A percentile compares a stretch with the other conserved stretches of the same genome.
phyloP scores from a whole-genome alignment of 30 jellyfish, hydroid and myxozoan genomes.

The Calvadosia cruxmelitensis region DNA sequence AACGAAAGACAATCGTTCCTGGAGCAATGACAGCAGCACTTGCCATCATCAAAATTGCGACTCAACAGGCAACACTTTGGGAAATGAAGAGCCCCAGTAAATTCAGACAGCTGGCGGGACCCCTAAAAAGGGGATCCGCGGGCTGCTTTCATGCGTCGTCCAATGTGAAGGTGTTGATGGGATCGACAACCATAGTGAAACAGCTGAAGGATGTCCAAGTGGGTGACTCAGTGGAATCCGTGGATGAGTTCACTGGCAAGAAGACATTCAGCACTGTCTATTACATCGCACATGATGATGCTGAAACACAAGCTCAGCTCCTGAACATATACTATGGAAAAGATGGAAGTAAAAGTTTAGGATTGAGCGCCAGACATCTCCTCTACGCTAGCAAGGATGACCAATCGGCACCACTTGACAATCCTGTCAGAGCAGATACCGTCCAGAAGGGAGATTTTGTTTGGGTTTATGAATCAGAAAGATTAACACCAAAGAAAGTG shows the following conservation, averaged over 20 bases:
- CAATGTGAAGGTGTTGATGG: background rate
- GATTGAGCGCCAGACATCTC: constrained; percentile 36
- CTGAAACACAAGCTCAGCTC: constrained; percentile 1
- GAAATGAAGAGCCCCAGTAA: too few species aligned
- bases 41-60: background rate
- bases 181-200: constrained; percentile 6
- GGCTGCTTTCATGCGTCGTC: constrained; percentile 27
- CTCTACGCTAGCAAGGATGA: constrained; percentile 26
- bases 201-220: constrained; percentile 10
- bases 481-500: constrained; percentile 6
- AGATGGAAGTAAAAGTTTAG: constrained; percentile 5
- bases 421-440: background rate
- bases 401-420: background rate
- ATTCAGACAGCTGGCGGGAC: too few species aligned
- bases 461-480: constrained; percentile 12
- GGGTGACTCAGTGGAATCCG: constrained; percentile 31
- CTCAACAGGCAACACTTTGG: background rate
- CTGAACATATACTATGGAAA: constrained; percentile 12
- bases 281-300: constrained; percentile 32
- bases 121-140: constrained; percentile 1
- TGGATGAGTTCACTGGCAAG: constrained; percentile 20
- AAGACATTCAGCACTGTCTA: constrained; percentile 17
- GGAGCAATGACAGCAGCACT: background rate
- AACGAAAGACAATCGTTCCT: background rate
- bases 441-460: constrained; percentile 13